Percentiles rank a stretch among this genome's conserved stretches.
phyloP scores from a whole-genome alignment of 2,797 vertebrate species.

The Neosilurus mollespiculum region DNA sequence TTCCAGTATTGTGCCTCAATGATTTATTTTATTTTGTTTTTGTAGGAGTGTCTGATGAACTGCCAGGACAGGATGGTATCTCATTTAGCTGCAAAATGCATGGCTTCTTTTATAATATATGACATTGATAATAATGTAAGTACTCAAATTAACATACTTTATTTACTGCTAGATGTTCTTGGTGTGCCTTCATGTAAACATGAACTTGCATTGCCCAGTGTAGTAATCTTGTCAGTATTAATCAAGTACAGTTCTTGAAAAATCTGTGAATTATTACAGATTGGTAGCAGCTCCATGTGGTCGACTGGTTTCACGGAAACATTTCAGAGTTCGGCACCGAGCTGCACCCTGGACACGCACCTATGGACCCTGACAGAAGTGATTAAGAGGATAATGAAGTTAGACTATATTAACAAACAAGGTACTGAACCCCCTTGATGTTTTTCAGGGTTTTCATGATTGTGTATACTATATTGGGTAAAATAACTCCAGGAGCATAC shows the following conservation, averaged over 20 bases:
- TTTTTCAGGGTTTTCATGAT: accelerated
- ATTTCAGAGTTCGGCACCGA: slow-evolving; percentile 62
- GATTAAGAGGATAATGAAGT: slow-evolving; percentile 74
- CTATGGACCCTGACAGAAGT: slow-evolving; percentile 76
- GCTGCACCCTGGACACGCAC: slow-evolving; percentile 62
- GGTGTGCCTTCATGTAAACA: background rate
- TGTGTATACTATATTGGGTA: background rate
- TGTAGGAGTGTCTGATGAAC: slow-evolving; percentile 74
- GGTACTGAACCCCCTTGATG: slow-evolving; percentile 50
- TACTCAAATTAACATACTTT: too few relatives aligned
- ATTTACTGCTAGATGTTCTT: background rate
- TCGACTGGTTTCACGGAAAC: slow-evolving; percentile 67
- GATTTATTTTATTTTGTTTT: background rate
- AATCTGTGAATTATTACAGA: slow-evolving; percentile 60
- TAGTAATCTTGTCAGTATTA: background rate
- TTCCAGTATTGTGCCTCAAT: background rate
- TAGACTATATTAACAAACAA: slow-evolving; percentile 56
- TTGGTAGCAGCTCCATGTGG: slow-evolving; percentile 71
- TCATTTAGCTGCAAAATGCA: slow-evolving; percentile 81
- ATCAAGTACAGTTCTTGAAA: background rate
- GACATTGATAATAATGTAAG: slow-evolving; percentile 71
- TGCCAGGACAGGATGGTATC: slow-evolving; percentile 73
- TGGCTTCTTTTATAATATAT: slow-evolving; percentile 72
- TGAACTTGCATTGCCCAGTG: background rate
- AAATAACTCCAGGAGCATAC: background rate